Base-by-base conservation (phyloP, 35 echinoderm and acorn worm species). In the Patiria miniata region DNA sequence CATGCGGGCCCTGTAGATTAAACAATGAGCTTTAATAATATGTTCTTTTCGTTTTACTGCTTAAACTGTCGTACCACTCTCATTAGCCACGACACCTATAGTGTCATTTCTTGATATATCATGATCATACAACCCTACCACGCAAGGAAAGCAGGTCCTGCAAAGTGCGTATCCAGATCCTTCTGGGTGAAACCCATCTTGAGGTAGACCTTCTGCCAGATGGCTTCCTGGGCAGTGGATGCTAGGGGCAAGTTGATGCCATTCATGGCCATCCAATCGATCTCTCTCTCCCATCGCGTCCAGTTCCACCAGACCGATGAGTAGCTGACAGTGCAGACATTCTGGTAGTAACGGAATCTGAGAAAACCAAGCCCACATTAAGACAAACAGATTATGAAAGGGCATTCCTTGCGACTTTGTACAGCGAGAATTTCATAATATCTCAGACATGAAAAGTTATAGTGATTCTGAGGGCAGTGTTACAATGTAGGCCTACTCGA, bases 211-310 rank as follows among this genome's bases (percentile, higher is more conserved):
- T 80, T 91, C 85, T 97, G 92, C 95, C 95, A 97, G 42, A 97
- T 97, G 23, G 88, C 89, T 53, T 97, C 95, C 77, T 97, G 95
- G 37, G 83, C 95, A 68, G 87, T 97, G 85, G 94, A 97, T 1
- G 95, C 95, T 54, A 97, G 89, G 16, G 95, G 95, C 0, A 97
- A 76, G 85, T 97, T 97, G 89, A 89, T 94, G 16, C 95, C 95
- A 83, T 91, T 94, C 88, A 97, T 77, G 16, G 95, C 95, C 95
- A 97, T 97, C 95, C 95, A 97, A 60, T 97, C 95, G 36, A 97
- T 97, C 39, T 97, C 88, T n/a, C 77, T 78, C 73, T 97, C 88
- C 95, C 95, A 97, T 32, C 95, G 84, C 6, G 85, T 86, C 95
- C 95, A 98, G 52, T 94, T 84, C 95, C 95, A 98, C 68, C 84